Percentiles rank a stretch among this genome's conserved stretches.
Evolutionary conservation across 2,797 vertebrate species (phyloP).

Genomic region (Gadopsis marmoratus): DNA sequence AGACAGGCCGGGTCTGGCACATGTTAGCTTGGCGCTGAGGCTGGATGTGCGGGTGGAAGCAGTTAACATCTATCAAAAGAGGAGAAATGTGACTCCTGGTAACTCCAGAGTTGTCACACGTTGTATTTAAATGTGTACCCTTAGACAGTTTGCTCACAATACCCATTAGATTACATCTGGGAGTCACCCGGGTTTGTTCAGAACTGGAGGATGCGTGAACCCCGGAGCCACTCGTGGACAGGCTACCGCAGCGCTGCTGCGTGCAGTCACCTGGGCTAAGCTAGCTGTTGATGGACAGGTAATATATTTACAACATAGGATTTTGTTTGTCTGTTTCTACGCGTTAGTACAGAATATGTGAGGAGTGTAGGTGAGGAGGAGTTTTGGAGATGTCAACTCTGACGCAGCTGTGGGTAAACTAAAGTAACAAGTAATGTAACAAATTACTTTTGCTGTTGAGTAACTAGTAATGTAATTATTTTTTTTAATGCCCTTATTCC

Average conservation of each 20-base stretch:
- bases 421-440: neutral
- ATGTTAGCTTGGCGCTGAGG: neutral
- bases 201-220: neutral
- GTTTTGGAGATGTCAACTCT: neutral
- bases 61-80: neutral
- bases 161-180: neutral
- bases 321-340: neutral
- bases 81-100: neutral
- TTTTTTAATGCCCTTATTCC: neutral
- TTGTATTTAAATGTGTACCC: neutral
- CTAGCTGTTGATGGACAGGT: neutral
- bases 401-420: neutral
- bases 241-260: neutral
- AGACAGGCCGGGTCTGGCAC: neutral
- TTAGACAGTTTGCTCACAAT: neutral
- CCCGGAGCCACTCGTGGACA: neutral
- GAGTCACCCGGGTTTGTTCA: neutral
- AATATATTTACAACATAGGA: neutral
- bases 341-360: neutral
- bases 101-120: neutral
- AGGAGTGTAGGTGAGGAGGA: neutral
- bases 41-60: neutral
- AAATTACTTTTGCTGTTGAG: constrained; percentile 1
- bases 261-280: neutral
- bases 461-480: neutral